Evolutionary conservation across 2,888 invertebrate species (phyloP), one percentile per base, ranked within the genome.

Genomic region (Spialia ferax): DNA sequence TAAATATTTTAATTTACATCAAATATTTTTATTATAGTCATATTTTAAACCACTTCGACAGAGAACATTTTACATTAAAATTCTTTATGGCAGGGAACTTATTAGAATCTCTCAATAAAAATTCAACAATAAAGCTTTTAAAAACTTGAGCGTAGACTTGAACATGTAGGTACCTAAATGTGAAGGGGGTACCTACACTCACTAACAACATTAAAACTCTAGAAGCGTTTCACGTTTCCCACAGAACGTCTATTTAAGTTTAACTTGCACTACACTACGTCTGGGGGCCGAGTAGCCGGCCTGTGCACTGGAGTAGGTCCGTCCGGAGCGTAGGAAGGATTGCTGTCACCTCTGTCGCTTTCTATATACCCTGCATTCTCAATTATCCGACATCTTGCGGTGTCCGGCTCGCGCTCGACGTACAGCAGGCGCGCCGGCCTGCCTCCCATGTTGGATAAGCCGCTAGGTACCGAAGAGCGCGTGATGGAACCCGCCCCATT

Each of bases 221-320:
- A 93, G 82, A 93, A 93, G 93, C 93, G 93, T 91, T 92, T 92
- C 84, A 87, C 86, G 87, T 92, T 93, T 91, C 91, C 93, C 93
- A 86, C 87, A 79, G 79, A 88, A 89, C 87, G 88, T 91, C 81
- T 82, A 75, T 80, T 72, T 78, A 77, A 73, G 78, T 77, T 78
- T 77, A 69, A 70, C 69, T 77, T 75, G 74, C 84, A 89, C 87
- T 89, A 91, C 80, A 91, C 89, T 82, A 80, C 73, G 67, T 90
- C 89, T 15, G 83, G 79, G 35, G 80, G 56, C n/a, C 71, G 71
- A 52, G 70, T 65, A 60, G 74, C 63, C 22, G 90, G 77, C 72
- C 86, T 76, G 81, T 93, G 93, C 69, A 93, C 91, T 7, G 93
- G 93, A 38, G 93, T 90, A 56, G 89, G 92, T 0, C 84, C 90